A percentile compares a stretch with the other conserved stretches of the same genome.
Conservation (phyloP, 2,888 invertebrate species). For the Ophion ellenae region DNA sequence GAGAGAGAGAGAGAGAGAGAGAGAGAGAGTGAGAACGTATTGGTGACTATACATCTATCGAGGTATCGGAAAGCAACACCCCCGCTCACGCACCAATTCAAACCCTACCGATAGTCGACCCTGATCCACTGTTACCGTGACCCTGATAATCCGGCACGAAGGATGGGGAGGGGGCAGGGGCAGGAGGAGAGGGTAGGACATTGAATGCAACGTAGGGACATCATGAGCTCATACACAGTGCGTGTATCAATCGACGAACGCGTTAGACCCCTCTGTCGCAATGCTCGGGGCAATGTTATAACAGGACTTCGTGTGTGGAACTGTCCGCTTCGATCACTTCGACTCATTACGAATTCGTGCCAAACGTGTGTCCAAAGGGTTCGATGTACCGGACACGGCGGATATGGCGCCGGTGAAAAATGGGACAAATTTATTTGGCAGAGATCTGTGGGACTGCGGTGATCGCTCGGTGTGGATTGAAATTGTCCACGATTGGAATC, state of each 20-base stretch:
- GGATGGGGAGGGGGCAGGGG: conserved; percentile 47
- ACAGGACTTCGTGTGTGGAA: conserved; percentile 19
- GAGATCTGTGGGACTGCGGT: too few relatives aligned
- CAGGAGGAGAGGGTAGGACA: conserved; percentile 22
- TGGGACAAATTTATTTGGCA: too few relatives aligned
- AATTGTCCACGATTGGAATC: too few relatives aligned
- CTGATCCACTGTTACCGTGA: conserved; percentile 79
- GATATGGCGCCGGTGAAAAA: neutral
- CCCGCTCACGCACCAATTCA: conserved; percentile 64
- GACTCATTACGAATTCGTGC: conserved; percentile 28
- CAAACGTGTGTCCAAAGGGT: conserved; percentile 6
- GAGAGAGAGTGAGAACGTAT: conserved; percentile 44
- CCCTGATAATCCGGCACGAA: conserved; percentile 73
- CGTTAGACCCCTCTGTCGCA: conserved; percentile 27
- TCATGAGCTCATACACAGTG: conserved; percentile 55
- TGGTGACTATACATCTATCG: conserved; percentile 36
- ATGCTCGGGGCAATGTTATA: conserved; percentile 50
- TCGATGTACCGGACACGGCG: conserved; percentile 8
- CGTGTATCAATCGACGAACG: conserved; percentile 62
- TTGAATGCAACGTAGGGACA: conserved; percentile 51
- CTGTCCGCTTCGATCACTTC: conserved; percentile 12
- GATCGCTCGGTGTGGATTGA: too few relatives aligned
- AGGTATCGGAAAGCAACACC: conserved; percentile 58
- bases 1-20: conserved; percentile 43
- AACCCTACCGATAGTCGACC: conserved; percentile 70